Percentiles rank a stretch among this genome's conserved stretches.
Conservation (phyloP, 2,888 invertebrate species). For the Argyresthia albistria region DNA sequence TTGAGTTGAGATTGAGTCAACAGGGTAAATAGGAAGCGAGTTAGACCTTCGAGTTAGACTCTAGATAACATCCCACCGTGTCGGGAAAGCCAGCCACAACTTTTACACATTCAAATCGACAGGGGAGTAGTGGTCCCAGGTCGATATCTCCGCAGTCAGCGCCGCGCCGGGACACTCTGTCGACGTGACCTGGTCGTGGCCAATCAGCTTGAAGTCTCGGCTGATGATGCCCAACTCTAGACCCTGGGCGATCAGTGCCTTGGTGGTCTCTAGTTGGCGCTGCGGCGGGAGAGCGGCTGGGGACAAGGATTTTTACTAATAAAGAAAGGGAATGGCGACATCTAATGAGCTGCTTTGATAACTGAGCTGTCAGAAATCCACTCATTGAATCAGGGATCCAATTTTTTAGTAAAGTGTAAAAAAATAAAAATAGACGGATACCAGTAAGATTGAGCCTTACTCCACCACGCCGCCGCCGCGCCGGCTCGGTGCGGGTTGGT, state of each 20-base stretch:
- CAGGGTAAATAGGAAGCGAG: too few relatives aligned
- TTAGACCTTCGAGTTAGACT: too few relatives aligned
- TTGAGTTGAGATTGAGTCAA: too few relatives aligned
- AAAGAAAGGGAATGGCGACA: background rate
- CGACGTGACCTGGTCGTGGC: conserved; percentile 60
- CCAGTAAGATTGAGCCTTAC: too few relatives aligned
- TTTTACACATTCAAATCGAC: background rate
- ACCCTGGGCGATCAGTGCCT: conserved; percentile 72
- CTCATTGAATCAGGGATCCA: too few relatives aligned
- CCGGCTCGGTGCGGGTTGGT: too few relatives aligned
- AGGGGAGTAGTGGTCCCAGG: conserved; percentile 70
- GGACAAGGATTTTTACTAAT: conserved; percentile 10
- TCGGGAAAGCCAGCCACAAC: too few relatives aligned
- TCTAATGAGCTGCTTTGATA: background rate
- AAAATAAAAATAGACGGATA: too few relatives aligned
- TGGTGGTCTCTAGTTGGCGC: conserved; percentile 67
- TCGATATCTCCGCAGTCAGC: conserved; percentile 72
- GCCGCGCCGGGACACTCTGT: conserved; percentile 80
- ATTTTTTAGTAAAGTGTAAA: too few relatives aligned
- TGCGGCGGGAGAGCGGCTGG: conserved; percentile 72
- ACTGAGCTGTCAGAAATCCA: too few relatives aligned
- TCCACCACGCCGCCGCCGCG: too few relatives aligned
- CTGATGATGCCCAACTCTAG: conserved; percentile 68
- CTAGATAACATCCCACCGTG: too few relatives aligned
- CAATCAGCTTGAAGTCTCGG: conserved; percentile 73